Evolutionary conservation across 2,888 invertebrate genomes (phyloP), one percentile per base, ranked within the genome.

Genomic region (Thumatha senex): DNA sequence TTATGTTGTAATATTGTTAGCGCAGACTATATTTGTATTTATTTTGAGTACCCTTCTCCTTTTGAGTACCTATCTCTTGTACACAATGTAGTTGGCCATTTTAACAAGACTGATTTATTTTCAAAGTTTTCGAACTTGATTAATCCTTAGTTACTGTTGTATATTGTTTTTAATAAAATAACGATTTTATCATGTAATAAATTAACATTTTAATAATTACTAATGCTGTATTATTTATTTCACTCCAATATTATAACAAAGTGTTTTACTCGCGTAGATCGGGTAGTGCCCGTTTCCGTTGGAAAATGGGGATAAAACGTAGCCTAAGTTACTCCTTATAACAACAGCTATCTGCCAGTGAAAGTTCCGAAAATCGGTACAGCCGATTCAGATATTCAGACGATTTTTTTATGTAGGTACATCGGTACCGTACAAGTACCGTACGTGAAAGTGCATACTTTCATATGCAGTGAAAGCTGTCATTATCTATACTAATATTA

Each of bases 91-190:
- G 82, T 87, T 86, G 91, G 92, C 90, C 91, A 90, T 92, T 90
- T 86, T 92, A 92, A 92, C 92, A 92, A 92, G 92, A 92, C 92
- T 92, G 92, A 92, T 90, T 90, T 82, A 82, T 84, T 90, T 89
- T 86, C 86, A 82, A 82, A 76, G 80, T 82, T 86, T 83, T 83
- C 76, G 79, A 83, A 80, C 80, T 83, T 81, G 78, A 86, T 83
- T 85, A 83, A 88, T 84, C 86, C 81, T 89, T 88, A 88, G 88
- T 87, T 86, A 86, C 84, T 87, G 86, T 86, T 89, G 84, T 88
- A 85, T 83, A 86, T 86, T 86, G 83, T 86, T 89, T 88, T 85
- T 82, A 85, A 80, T 80, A 78, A 80, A 84, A 89, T 87, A 85
- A 86, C 84, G 80, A 84, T 84, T 76, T 84, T 89, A 90, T 87